A percentile compares a stretch with the other conserved stretches of the same genome.
These are phyloP conservation scores for Arvicanthis niloticus DNA, from an alignment of 2,113 vertebrate species.

Conservation along the genomic window DNA sequence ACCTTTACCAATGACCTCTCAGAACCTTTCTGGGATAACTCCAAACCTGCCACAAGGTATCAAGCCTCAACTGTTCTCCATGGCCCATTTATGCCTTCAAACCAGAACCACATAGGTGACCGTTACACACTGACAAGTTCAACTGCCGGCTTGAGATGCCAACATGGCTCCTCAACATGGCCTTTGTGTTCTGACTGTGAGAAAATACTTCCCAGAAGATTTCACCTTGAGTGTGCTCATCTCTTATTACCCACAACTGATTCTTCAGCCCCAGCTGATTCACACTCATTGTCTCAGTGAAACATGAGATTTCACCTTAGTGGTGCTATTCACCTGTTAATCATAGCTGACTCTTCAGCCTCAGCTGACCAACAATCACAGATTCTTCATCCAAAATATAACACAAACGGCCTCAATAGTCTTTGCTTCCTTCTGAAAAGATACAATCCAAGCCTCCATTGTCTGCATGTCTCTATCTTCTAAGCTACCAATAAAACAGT, in stretches of 20 bases:
- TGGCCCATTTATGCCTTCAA: not conserved
- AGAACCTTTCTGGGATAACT: not conserved
- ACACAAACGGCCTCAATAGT: not conserved
- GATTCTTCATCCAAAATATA: not conserved
- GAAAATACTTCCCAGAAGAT: not conserved
- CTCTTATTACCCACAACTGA: not conserved
- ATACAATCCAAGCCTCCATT: not conserved
- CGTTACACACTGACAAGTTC: not conserved
- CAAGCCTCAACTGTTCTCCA: not conserved
- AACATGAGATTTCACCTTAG: not conserved
- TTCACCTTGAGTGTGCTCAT: not conserved
- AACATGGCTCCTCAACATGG: not conserved
- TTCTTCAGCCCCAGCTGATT: not conserved
- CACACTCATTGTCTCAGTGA: not conserved
- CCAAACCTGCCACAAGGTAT: not conserved
- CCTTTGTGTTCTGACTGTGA: constrained; percentile 9
- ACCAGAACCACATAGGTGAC: not conserved
- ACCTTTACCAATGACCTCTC: not conserved
- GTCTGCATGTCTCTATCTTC: not conserved
- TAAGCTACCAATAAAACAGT: no score
- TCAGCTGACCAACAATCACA: not conserved
- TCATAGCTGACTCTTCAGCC: not conserved
- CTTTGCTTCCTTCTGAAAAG: not conserved
- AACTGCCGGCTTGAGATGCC: not conserved
- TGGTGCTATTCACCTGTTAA: not conserved